Conservation (phyloP, 2,888 invertebrate genomes). For the Zelleria hepariella region DNA sequence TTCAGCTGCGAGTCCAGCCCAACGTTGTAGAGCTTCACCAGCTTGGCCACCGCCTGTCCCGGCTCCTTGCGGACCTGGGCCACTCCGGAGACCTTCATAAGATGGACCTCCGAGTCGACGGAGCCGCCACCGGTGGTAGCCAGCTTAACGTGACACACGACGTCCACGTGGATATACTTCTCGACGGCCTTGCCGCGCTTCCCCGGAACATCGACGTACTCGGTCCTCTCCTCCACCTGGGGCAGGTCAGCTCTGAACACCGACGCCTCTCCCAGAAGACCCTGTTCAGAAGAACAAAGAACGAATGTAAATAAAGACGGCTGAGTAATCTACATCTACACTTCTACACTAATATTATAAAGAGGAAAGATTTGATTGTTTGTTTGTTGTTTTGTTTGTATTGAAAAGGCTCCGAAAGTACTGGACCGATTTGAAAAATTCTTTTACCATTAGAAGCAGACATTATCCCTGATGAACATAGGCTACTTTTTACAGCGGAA, state of each 20-base stretch:
- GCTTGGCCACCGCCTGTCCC: slow-evolving; percentile 62
- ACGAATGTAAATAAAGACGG: not conserved
- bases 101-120: slow-evolving; percentile 70
- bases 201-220: slow-evolving; percentile 68
- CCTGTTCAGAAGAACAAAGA: slow-evolving; percentile 29
- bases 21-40: slow-evolving; percentile 75
- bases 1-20: slow-evolving; percentile 79
- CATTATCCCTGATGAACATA: too few relatives aligned
- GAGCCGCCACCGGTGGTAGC: slow-evolving; percentile 72
- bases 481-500: too few relatives aligned
- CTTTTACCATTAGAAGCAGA: too few relatives aligned
- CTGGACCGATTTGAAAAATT: too few relatives aligned
- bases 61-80: slow-evolving; percentile 76
- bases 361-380: too few relatives aligned
- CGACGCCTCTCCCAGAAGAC: slow-evolving; percentile 74
- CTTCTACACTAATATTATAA: too few relatives aligned
- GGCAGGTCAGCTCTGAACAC: slow-evolving; percentile 79
- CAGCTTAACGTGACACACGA: slow-evolving; percentile 76
- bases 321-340: too few relatives aligned
- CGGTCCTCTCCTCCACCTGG: slow-evolving; percentile 76
- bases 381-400: too few relatives aligned
- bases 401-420: too few relatives aligned
- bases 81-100: slow-evolving; percentile 78
- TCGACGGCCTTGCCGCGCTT: slow-evolving; percentile 64
- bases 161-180: slow-evolving; percentile 78